Evolutionary conservation across 2,888 invertebrate species (phyloP).

Genomic region (Thereva unica): DNA sequence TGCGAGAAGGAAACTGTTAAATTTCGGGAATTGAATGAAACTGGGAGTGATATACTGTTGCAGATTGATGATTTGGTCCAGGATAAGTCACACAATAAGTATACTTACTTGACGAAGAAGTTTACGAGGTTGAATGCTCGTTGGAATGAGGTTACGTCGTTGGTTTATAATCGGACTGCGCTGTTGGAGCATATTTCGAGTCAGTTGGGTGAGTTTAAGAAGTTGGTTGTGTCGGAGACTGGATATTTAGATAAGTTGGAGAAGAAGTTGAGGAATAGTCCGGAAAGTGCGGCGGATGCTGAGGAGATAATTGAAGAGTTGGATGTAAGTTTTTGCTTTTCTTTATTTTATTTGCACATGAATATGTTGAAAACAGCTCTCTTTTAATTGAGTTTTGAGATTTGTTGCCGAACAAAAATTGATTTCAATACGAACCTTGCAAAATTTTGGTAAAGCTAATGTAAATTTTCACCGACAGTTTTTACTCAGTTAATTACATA

Average conservation of each 20-base stretch:
- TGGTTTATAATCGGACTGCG: constrained; percentile 69
- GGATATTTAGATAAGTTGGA: constrained; percentile 82
- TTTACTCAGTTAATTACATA: neutral
- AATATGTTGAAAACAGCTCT: neutral
- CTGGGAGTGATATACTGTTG: constrained; percentile 68
- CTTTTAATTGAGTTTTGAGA: too few species aligned
- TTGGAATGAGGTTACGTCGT: constrained; percentile 72
- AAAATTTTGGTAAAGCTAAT: neutral
- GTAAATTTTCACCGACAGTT: neutral
- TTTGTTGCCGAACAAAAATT: too few species aligned
- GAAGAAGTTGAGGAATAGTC: constrained; percentile 72
- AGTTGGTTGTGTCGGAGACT: constrained; percentile 71
- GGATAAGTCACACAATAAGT: constrained; percentile 48
- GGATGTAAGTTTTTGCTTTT: constrained; percentile 65
- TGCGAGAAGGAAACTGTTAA: constrained; percentile 70
- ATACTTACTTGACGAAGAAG: constrained; percentile 67
- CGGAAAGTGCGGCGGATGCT: constrained; percentile 75
- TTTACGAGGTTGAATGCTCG: constrained; percentile 72
- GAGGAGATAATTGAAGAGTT: constrained; percentile 90
- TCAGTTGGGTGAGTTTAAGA: constrained; percentile 77
- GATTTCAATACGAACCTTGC: too few species aligned
- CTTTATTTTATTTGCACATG: neutral
- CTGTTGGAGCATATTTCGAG: constrained; percentile 74
- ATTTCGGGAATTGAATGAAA: constrained; percentile 71
- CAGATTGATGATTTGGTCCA: constrained; percentile 60